Percentiles rank a stretch among this genome's conserved stretches.
phyloP scores from a whole-genome alignment of 2,113 vertebrate genomes.

The Misgurnus anguillicaudatus region DNA sequence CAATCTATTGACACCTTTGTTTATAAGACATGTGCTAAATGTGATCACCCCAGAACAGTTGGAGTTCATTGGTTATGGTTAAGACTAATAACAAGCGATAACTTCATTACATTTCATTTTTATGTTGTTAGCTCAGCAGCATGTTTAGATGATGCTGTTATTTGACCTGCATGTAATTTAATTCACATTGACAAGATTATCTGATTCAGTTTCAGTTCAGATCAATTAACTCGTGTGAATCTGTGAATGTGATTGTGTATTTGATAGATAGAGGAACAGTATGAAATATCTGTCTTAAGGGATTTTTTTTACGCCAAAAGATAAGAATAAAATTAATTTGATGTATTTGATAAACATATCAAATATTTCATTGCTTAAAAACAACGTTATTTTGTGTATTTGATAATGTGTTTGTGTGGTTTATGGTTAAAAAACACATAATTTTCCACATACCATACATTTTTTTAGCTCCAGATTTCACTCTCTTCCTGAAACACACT shows the following conservation, averaged over 20 bases:
- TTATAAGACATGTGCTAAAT: constrained; percentile 3
- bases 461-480: no score
- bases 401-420: no score
- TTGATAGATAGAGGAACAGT: not conserved
- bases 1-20: constrained; percentile 15
- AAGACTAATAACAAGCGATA: not conserved
- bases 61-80: not conserved
- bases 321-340: not conserved
- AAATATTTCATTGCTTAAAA: no score
- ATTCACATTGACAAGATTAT: constrained; percentile 12
- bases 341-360: no score
- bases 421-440: no score
- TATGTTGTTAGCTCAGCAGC: not conserved
- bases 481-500: no score
- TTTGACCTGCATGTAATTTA: constrained; percentile 3
- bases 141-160: not conserved
- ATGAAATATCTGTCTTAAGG: not conserved
- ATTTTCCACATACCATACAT: no score
- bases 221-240: constrained; percentile 5
- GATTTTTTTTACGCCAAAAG: not conserved
- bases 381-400: no score
- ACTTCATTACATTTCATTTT: constrained; percentile 6
- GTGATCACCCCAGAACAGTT: not conserved
- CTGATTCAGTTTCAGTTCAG: not conserved
- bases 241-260: constrained; percentile 5